phyloP scores from a whole-genome alignment of 2,888 invertebrate species.

The Eupsilia transversa region DNA sequence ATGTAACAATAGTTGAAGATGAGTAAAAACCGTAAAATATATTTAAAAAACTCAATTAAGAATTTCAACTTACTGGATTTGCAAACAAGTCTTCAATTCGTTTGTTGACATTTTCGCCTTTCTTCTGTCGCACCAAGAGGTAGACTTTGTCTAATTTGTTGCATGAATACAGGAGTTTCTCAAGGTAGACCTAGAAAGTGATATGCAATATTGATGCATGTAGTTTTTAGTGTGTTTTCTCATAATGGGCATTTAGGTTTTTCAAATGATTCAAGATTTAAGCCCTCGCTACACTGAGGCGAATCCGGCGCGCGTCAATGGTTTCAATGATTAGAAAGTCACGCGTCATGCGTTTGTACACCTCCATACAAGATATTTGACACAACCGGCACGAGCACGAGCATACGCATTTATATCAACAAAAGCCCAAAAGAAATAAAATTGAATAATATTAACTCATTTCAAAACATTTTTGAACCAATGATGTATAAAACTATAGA shows the following conservation, averaged over 20 bases:
- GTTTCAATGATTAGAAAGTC: not conserved
- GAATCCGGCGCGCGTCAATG: not conserved
- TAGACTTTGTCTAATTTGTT: slow-evolving; percentile 93
- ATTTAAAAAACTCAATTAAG: not conserved
- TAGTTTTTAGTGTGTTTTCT: not conserved
- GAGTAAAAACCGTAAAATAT: not conserved
- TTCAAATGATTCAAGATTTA: too few relatives aligned
- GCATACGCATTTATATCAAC: too few relatives aligned
- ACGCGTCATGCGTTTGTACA: not conserved
- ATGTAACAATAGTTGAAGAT: not conserved
- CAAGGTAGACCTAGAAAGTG: slow-evolving; percentile 91
- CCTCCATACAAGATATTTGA: too few relatives aligned
- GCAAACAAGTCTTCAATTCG: slow-evolving; percentile 91
- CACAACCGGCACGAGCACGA: too few relatives aligned
- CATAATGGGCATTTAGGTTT: not conserved
- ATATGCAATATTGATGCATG: not conserved
- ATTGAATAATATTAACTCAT: too few relatives aligned
- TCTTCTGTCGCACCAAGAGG: slow-evolving; percentile 92
- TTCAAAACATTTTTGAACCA: too few relatives aligned
- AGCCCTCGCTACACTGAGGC: not conserved
- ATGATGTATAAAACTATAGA: too few relatives aligned
- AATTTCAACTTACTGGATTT: slow-evolving; percentile 88
- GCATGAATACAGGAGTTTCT: slow-evolving; percentile 94
- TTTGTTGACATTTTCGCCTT: slow-evolving; percentile 90
- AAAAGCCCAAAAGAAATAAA: too few relatives aligned